phyloP scores from a whole-genome alignment of 2,888 invertebrate genomes.

The Nomada ruficornis region DNA sequence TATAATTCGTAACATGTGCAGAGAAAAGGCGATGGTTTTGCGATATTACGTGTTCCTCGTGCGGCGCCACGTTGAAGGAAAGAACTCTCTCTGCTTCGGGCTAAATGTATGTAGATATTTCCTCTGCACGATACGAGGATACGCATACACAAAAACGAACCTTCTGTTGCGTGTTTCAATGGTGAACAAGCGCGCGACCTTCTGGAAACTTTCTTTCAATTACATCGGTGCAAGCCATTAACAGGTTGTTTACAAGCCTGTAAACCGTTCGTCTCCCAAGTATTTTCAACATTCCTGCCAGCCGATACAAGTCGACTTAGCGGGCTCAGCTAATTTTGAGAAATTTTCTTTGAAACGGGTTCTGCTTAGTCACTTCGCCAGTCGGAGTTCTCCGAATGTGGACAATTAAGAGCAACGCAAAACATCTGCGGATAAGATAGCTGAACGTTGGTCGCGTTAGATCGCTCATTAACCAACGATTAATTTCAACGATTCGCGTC shows the following conservation, averaged over 20 bases:
- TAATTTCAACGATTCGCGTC: not conserved
- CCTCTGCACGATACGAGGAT: not conserved
- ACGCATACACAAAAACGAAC: not conserved
- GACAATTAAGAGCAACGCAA: slow-evolving; percentile 5
- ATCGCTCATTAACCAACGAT: not conserved
- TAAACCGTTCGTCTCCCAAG: not conserved
- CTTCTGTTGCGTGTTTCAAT: not conserved
- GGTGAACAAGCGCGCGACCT: slow-evolving; percentile 31
- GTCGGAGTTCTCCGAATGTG: slow-evolving; percentile 7
- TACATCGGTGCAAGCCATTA: slow-evolving; percentile 21
- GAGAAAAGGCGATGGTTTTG: not conserved
- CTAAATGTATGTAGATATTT: slow-evolving; percentile 29
- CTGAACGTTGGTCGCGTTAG: not conserved
- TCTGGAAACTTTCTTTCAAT: slow-evolving; percentile 64
- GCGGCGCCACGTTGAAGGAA: slow-evolving; percentile 4
- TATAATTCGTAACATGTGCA: not conserved
- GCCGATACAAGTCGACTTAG: no score
- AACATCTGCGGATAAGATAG: slow-evolving; percentile 22
- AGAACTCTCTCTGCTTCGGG: slow-evolving; percentile 60
- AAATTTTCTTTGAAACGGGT: not conserved
- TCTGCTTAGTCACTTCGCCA: slow-evolving; percentile 11
- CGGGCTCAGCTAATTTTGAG: not conserved
- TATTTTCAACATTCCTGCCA: not conserved
- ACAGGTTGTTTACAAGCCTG: slow-evolving; percentile 14
- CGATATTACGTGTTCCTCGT: slow-evolving; percentile 29